These are phyloP conservation scores for Etia nguti DNA, from an alignment of 2,113 vertebrate genomes.

Conservation along the genomic window DNA sequence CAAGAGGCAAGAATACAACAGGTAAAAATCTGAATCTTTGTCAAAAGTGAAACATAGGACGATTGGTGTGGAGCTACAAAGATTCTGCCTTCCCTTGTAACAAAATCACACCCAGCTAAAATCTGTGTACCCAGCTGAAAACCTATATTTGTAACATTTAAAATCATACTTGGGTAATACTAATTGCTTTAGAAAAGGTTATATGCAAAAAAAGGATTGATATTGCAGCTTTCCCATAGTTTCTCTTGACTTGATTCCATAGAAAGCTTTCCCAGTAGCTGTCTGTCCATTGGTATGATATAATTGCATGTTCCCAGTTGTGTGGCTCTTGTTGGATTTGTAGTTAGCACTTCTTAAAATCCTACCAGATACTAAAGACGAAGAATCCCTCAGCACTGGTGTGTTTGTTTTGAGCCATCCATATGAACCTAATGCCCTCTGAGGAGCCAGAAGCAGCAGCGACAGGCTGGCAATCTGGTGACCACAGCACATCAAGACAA, in stretches of 20 bases:
- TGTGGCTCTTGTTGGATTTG: slow-evolving; percentile 53
- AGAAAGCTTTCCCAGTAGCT: not conserved
- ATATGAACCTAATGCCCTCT: slow-evolving; percentile 48
- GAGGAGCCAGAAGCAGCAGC: not conserved
- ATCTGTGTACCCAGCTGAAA: not conserved
- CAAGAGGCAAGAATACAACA: not conserved
- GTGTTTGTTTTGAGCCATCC: slow-evolving; percentile 40
- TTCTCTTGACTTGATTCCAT: slow-evolving; percentile 5
- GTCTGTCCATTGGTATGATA: slow-evolving; percentile 22
- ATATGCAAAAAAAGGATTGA: not conserved
- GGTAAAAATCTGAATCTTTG: not conserved
- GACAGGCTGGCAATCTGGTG: slow-evolving; percentile 43
- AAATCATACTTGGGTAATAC: not conserved
- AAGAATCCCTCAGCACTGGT: not conserved
- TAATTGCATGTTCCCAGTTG: slow-evolving; percentile 53
- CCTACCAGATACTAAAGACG: slow-evolving; percentile 5
- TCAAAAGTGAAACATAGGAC: not conserved
- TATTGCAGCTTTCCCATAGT: slow-evolving; percentile 27
- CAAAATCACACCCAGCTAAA: not conserved
- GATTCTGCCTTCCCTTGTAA: not conserved
- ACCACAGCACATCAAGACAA: slow-evolving; percentile 57
- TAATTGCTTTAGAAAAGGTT: not conserved
- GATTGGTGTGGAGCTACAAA: not conserved
- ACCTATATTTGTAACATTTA: not conserved
- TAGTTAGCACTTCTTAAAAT: slow-evolving; percentile 38